Evolutionary conservation across 2,888 invertebrate genomes (phyloP).

Genomic region (Siphlonurus alternatus): DNA sequence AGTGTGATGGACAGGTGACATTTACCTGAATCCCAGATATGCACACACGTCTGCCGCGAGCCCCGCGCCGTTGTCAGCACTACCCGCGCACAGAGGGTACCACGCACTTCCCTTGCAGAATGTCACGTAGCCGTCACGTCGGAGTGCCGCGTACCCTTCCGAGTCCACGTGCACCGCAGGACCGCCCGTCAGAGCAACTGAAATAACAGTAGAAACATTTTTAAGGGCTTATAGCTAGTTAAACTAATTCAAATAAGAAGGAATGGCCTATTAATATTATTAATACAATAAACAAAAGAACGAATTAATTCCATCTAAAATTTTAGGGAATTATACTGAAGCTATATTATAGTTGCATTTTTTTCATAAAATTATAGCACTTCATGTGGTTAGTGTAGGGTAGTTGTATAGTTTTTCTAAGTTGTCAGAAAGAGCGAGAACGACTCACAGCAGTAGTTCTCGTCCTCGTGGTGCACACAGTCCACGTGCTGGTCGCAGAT

Average conservation of each 20-base stretch:
- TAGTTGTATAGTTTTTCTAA: no score
- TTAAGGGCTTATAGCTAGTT: neutral
- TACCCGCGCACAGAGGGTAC: slow-evolving; percentile 40
- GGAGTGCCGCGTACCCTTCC: neutral
- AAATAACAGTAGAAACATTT: slow-evolving; percentile 19
- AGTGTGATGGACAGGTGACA: no score
- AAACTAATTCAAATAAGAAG: no score
- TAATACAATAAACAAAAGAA: no score
- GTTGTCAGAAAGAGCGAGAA: no score
- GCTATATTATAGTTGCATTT: no score
- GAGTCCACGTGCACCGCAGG: slow-evolving; percentile 26
- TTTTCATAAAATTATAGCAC: no score
- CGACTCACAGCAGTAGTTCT: slow-evolving; percentile 43
- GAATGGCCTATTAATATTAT: no score
- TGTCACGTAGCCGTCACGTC: slow-evolving; percentile 26
- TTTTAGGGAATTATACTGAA: no score
- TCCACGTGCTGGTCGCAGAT: slow-evolving; percentile 48
- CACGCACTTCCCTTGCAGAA: slow-evolving; percentile 42
- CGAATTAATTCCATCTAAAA: no score
- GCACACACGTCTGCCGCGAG: slow-evolving; percentile 42
- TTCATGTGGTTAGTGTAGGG: no score
- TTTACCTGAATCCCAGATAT: slow-evolving; percentile 48
- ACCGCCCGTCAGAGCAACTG: slow-evolving; percentile 53
- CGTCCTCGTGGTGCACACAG: slow-evolving; percentile 57
- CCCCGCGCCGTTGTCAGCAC: slow-evolving; percentile 19